Conservation (phyloP, 1,140 invertebrate genomes). For the Bombus waltoni region DNA sequence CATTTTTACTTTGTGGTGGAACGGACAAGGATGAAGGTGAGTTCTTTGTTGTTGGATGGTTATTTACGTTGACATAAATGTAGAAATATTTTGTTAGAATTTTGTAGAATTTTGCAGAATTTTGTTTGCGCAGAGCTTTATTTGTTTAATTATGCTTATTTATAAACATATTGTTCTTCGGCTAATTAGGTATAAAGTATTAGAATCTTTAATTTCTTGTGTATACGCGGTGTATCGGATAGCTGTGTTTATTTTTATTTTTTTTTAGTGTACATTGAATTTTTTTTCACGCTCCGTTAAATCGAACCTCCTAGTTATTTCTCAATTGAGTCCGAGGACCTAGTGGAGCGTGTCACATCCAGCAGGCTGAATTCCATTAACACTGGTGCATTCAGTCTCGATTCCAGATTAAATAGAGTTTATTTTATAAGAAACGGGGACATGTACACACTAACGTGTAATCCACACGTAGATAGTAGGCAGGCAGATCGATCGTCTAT, state of each 20-base stretch:
- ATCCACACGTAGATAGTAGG: conserved; percentile 10
- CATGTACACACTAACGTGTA: neutral
- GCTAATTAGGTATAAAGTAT: neutral
- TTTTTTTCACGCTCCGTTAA: conserved; percentile 40
- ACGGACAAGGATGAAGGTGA: conserved; percentile 14
- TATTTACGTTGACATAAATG: neutral
- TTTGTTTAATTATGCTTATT: neutral
- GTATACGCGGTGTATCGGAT: neutral
- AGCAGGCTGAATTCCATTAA: conserved; percentile 56
- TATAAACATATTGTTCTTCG: neutral
- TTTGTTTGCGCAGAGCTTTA: neutral
- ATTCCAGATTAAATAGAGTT: conserved; percentile 58
- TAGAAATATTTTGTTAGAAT: neutral
- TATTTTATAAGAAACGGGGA: conserved; percentile 55
- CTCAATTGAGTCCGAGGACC: conserved; percentile 27
- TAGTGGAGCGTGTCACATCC: conserved; percentile 37
- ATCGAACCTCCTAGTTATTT: conserved; percentile 43
- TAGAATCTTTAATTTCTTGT: neutral
- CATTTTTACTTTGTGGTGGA: neutral
- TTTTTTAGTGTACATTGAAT: neutral
- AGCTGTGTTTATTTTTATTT: neutral
- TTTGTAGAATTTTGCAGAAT: too few relatives aligned
- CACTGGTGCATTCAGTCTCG: conserved; percentile 46
- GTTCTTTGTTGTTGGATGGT: neutral
- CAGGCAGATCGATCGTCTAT: conserved; percentile 27